Base-by-base conservation (phyloP, 1,140 invertebrate species). In the Proctacanthus coquilletti region DNA sequence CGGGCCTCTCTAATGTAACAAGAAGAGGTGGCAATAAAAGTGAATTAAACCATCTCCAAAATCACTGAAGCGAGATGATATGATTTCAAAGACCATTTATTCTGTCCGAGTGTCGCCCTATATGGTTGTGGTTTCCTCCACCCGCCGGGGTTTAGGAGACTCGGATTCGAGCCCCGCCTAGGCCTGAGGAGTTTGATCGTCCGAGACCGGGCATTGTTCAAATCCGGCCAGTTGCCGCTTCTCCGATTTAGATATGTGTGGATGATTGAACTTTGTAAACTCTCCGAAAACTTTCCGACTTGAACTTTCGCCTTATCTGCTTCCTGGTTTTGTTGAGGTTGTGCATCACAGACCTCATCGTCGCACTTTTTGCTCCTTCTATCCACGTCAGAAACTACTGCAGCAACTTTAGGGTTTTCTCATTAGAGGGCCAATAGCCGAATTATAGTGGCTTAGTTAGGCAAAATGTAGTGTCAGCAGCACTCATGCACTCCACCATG, bases 51-150 rank as follows among this genome's bases (percentile, higher is more conserved):
- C 23, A 27, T 27, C 23, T 27, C 23, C 23, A 13, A 27, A 27
- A 13, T 27, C 13, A 9, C 23, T 13, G 23, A 27, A 27, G 23
- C 23, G 23, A 27, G 13, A 27, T 27, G 23, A 27, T 13, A 9
- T 27, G 23, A 27, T 27, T 27, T 27, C 23, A n/a, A n/a, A 27
- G 23, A 27, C 13, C 23, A 27, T 27, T 27, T 27, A 27, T 27
- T 27, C 13, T 27, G 13, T 27, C 23, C 8, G 13, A 8, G 13
- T 27, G 23, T 8, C 23, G 8, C 23, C 23, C n/a, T n/a, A n/a
- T n/a, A n/a, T n/a, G 23, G 8, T 13, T 13, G 23, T 27, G 23
- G 8, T 13, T 13, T 27, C 8, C 23, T 27, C 23, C 8, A 13
- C 8, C 8, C 13, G 23, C 23, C 13, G 13, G 8, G 13, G 8